phyloP scores from a whole-genome alignment of 2,797 vertebrate species.

The Gymnodraco acuticeps region DNA sequence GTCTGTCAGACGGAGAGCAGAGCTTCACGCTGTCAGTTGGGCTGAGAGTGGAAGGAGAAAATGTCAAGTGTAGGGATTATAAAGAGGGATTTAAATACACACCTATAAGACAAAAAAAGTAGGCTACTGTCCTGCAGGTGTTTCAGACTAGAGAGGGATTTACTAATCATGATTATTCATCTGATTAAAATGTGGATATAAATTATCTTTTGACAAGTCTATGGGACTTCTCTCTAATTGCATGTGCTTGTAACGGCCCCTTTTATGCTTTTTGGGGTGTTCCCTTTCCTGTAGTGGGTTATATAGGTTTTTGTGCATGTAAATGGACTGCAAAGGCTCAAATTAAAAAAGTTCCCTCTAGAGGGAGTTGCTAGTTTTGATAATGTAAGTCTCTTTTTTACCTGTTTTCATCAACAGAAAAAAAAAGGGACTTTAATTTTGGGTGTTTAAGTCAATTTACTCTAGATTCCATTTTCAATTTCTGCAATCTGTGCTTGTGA shows the following conservation, averaged over 20 bases:
- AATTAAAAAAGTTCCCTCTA: too few species aligned
- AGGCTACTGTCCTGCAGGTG: neutral
- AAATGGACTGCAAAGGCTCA: too few species aligned
- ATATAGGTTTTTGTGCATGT: too few species aligned
- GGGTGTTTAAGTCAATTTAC: neutral
- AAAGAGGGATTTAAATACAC: slow-evolving; percentile 1
- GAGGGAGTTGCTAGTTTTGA: too few species aligned
- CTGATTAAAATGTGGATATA: neutral
- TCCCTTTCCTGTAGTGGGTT: too few species aligned
- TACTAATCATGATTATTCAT: neutral
- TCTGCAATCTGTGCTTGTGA: neutral
- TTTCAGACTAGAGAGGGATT: slow-evolving; percentile 1
- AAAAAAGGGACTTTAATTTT: too few species aligned
- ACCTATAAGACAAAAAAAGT: neutral
- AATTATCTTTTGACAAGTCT: neutral
- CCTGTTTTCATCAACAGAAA: too few species aligned
- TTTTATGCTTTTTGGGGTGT: too few species aligned
- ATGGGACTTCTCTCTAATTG: neutral
- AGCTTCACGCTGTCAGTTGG: slow-evolving; percentile 30
- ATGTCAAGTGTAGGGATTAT: neutral
- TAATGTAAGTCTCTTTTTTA: too few species aligned
- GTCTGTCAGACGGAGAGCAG: slow-evolving; percentile 47
- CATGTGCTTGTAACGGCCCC: neutral
- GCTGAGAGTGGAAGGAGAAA: slow-evolving; percentile 29
- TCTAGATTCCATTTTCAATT: neutral